These are phyloP conservation scores for Austrolebias charrua DNA, from an alignment of 2,797 vertebrate genomes.

Conservation along the genomic window DNA sequence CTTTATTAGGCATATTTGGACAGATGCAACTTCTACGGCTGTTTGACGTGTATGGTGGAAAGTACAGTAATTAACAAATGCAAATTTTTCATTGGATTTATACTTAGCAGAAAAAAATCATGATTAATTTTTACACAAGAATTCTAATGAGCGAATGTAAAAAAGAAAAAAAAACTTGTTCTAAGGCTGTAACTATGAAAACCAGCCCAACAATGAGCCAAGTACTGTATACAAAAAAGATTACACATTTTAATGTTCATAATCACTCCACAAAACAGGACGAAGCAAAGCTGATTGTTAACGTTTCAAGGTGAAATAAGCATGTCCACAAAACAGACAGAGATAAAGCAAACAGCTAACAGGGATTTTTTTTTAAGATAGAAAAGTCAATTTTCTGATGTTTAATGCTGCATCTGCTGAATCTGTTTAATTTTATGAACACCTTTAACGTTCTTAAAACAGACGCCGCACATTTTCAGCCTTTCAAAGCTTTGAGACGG, in stretches of 20 bases:
- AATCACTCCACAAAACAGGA: not conserved
- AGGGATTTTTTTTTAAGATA: not conserved
- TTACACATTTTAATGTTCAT: not conserved
- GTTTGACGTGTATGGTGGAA: no score
- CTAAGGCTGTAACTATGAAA: no score
- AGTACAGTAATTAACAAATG: not conserved
- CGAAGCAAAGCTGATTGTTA: not conserved
- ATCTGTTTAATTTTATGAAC: not conserved
- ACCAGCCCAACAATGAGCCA: not conserved
- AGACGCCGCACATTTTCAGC: not conserved
- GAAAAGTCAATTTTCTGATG: not conserved
- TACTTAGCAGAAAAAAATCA: not conserved
- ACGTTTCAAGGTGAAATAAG: not conserved
- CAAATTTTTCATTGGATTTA: not conserved
- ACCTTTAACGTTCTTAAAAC: not conserved
- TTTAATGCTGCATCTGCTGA: not conserved
- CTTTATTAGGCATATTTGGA: no score
- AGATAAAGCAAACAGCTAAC: not conserved
- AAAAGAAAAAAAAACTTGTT: no score
- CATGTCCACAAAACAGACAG: not conserved
- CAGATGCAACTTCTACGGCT: no score
- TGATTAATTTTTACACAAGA: no score
- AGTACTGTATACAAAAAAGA: not conserved
- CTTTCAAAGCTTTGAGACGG: not conserved
- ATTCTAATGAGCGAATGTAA: no score